These are phyloP conservation scores for Xenopus tropicalis DNA, from an alignment of 2,113 vertebrate genomes.

Conservation along the genomic window DNA sequence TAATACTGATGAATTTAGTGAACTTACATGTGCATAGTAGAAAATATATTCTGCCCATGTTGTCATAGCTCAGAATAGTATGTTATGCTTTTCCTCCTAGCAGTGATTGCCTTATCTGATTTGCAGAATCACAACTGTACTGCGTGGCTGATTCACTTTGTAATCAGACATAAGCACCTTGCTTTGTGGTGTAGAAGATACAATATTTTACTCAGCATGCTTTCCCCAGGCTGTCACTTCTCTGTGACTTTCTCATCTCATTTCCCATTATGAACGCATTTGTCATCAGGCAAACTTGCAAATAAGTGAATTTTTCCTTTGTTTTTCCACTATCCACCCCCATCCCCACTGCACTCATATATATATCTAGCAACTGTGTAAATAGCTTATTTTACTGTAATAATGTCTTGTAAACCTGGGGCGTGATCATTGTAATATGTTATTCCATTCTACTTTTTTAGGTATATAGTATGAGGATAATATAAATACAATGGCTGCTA, in stretches of 20 bases:
- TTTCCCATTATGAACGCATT: not conserved
- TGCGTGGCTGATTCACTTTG: not conserved
- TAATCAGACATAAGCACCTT: not conserved
- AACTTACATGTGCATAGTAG: too few relatives aligned
- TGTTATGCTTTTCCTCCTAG: not conserved
- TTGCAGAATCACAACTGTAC: not conserved
- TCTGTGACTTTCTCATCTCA: not conserved
- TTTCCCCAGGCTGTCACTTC: conserved; percentile 2
- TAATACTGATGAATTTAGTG: too few relatives aligned
- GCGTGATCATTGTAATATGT: not conserved
- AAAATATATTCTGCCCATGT: too few relatives aligned
- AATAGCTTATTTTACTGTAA: not conserved
- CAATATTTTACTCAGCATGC: conserved; percentile 9
- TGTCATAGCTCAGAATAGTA: too few relatives aligned
- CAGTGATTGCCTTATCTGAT: not conserved
- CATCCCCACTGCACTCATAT: conserved; percentile 6
- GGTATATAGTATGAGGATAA: too few relatives aligned
- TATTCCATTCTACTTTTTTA: not conserved
- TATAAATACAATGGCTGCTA: too few relatives aligned
- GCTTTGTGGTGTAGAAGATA: not conserved
- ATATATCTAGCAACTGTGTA: not conserved
- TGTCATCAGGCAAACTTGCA: not conserved
- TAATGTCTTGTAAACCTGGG: not conserved
- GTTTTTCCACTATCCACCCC: conserved; percentile 11
- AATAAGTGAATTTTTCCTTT: not conserved